phyloP scores from a whole-genome alignment of 2,888 invertebrate species.

The Acronicta alni region DNA sequence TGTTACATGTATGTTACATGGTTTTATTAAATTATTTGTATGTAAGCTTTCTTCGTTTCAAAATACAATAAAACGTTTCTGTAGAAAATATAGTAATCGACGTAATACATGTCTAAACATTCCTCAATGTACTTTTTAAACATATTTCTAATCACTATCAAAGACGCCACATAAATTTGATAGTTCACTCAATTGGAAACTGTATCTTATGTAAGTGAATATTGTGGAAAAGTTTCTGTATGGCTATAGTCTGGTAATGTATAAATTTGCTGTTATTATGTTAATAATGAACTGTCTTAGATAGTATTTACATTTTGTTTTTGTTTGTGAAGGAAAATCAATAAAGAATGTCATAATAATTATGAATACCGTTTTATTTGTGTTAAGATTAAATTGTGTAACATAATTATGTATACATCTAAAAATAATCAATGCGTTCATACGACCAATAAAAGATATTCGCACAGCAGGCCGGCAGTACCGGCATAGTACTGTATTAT shows the following conservation, averaged over 20 bases:
- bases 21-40: slow-evolving; percentile 26
- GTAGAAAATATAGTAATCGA: slow-evolving; percentile 12
- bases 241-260: slow-evolving; percentile 41
- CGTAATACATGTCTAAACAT: slow-evolving; percentile 31
- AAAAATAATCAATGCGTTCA: not conserved
- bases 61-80: slow-evolving; percentile 19
- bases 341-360: slow-evolving; percentile 77
- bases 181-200: slow-evolving; percentile 9
- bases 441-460: no score
- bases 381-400: slow-evolving; percentile 16
- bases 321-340: slow-evolving; percentile 84
- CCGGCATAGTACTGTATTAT: no score
- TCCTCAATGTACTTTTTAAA: slow-evolving; percentile 31
- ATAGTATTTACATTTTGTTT: slow-evolving; percentile 48
- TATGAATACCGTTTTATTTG: slow-evolving; percentile 59
- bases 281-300: slow-evolving; percentile 47
- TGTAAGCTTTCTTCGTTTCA: slow-evolving; percentile 20
- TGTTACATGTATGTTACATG: slow-evolving; percentile 39
- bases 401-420: no score
- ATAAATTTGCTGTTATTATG: slow-evolving; percentile 49
- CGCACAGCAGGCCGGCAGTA: no score
- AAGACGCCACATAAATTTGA: slow-evolving; percentile 16
- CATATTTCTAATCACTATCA: slow-evolving; percentile 14
- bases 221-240: slow-evolving; percentile 38
- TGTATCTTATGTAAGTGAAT: slow-evolving; percentile 17